Evolutionary conservation across 2,888 invertebrate species (phyloP).

Genomic region (Netelia virgata): DNA sequence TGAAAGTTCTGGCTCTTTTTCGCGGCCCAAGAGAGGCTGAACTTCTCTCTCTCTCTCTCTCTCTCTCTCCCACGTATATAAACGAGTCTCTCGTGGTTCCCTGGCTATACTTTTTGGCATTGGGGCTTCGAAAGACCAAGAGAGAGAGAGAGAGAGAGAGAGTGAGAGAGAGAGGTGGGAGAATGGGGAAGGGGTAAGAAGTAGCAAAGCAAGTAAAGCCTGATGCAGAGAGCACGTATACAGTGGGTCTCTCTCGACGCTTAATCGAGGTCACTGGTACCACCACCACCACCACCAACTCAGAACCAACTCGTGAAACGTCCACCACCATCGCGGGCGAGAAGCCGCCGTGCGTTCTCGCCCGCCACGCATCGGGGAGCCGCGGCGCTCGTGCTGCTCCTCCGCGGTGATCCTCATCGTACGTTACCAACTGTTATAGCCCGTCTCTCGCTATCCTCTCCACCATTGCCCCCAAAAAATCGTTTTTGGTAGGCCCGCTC

Average conservation of each 20-base stretch:
- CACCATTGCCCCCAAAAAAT: conserved; percentile 60
- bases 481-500: conserved; percentile 57
- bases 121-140: conserved; percentile 34
- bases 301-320: conserved; percentile 71
- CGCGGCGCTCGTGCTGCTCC: conserved; percentile 42
- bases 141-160: conserved; percentile 49
- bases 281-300: conserved; percentile 77
- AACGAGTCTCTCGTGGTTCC: conserved; percentile 4
- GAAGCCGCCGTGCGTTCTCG: conserved; percentile 57
- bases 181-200: conserved; percentile 75
- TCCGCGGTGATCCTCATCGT: conserved; percentile 51
- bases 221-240: conserved; percentile 67
- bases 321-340: conserved; percentile 63
- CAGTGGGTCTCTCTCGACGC: conserved; percentile 76
- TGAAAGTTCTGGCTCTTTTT: conserved; percentile 73
- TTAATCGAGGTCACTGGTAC: conserved; percentile 84
- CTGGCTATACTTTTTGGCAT: conserved; percentile 54
- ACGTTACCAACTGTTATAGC: conserved; percentile 43
- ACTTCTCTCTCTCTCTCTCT: conserved; percentile 30
- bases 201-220: conserved; percentile 37
- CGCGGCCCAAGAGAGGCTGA: conserved; percentile 39
- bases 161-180: too few species aligned
- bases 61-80: background rate
- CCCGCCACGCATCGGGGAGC: conserved; percentile 66
- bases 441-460: conserved; percentile 43